Evolutionary conservation across 2,113 vertebrate species (phyloP), one percentile per base, ranked within the genome.

Genomic region (Pagrus major): DNA sequence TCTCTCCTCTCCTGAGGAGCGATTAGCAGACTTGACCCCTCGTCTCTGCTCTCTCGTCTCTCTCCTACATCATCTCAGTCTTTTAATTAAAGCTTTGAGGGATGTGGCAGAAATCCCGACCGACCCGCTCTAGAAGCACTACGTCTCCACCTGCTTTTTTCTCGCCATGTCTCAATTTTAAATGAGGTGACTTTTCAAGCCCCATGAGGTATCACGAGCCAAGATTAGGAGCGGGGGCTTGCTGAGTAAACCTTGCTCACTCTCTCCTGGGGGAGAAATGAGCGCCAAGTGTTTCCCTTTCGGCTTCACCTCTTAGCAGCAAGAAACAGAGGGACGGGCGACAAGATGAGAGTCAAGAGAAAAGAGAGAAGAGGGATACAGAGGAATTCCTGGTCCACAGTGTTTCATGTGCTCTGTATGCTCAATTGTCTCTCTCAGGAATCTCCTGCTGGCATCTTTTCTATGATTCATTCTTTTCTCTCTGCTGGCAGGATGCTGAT

Each of bases 61-160:
- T 46, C 80, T 76, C 78, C 89, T 74, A 83, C 83, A 92, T 93
- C 89, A 88, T 93, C 83, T 81, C 31, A 46, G 75, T 71, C 78
- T 91, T 94, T 94, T 93, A 95, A 93, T 95, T 93, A 93, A 91
- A 88, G 83, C 85, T 91, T 89, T 84, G 79, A 90, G 89, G 88
- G 89, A 89, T 85, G 79, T 87, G 67, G 75, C 84, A 89, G 74
- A 80, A 85, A 84, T 88, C 77, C 85, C 63, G 16, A 61, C 75
- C n/a, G 21, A 75, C 66, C 78, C 12, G 2, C 79, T 81, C 71
- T 63, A 47, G 65, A 78, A 47, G 89, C 71, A 63, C 84, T 79
- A 79, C 7, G 33, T 80, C 79, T 81, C 67, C 65, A 86, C 90
- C 80, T 89, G 52, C 23, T 72, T 85, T 74, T 82, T 71, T 78